Conservation (phyloP, 1,140 invertebrate genomes). For the Scylla paramamosain region DNA sequence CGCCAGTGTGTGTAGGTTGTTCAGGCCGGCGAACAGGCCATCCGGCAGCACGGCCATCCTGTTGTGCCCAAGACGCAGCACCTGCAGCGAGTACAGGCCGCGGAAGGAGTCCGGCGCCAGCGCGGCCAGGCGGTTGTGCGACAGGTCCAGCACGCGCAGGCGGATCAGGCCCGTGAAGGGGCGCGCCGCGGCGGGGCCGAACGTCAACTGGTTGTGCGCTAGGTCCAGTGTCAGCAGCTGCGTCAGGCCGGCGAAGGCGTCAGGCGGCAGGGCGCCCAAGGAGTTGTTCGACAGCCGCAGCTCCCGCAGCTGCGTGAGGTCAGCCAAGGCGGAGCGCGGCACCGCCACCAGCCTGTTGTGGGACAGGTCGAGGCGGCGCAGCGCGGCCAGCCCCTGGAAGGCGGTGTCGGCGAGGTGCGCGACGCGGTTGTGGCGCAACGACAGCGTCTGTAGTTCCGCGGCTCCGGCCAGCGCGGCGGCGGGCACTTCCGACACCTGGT, state of each 20-base stretch:
- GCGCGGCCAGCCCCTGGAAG: conserved; percentile 59
- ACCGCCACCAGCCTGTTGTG: conserved; percentile 91
- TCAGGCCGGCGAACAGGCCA: conserved; percentile 79
- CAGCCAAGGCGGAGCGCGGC: conserved; percentile 86
- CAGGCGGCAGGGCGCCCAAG: conserved; percentile 88
- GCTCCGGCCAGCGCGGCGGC: conserved; percentile 85
- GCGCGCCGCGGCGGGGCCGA: conserved; percentile 82
- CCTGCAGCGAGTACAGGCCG: conserved; percentile 90
- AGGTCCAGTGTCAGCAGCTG: conserved; percentile 89
- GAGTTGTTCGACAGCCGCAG: conserved; percentile 86
- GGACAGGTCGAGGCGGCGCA: conserved; percentile 86
- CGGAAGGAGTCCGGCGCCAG: conserved; percentile 90
- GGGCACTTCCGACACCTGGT: conserved; percentile 89
- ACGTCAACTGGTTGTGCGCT: conserved; percentile 86
- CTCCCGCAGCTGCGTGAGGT: conserved; percentile 82
- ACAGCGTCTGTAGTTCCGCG: conserved; percentile 83
- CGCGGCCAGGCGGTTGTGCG: conserved; percentile 89
- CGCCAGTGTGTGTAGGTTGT: conserved; percentile 88
- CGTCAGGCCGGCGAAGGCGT: conserved; percentile 88
- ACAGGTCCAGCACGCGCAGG: conserved; percentile 90
- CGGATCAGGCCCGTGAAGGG: conserved; percentile 91
- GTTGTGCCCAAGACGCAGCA: conserved; percentile 91
- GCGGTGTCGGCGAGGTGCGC: conserved; percentile 76
- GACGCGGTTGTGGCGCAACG: conserved; percentile 73
- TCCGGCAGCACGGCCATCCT: conserved; percentile 87